phyloP scores from a whole-genome alignment of 2,113 vertebrate genomes.

The Corythaeola cristata region DNA sequence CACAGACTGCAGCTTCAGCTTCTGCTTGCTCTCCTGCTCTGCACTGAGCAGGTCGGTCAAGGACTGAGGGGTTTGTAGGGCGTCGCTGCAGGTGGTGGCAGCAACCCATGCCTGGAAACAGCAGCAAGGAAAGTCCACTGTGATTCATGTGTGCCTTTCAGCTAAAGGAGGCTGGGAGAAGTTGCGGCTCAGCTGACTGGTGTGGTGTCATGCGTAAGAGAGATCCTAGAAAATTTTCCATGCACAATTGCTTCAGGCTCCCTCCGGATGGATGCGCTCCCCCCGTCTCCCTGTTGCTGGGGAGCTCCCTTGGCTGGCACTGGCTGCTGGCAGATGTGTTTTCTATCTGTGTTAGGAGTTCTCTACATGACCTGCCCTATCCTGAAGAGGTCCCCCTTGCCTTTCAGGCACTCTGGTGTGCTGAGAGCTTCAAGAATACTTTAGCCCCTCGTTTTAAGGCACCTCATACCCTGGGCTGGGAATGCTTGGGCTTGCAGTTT shows the following conservation, averaged over 20 bases:
- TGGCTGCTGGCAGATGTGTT: conserved; percentile 22
- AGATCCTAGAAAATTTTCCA: conserved; percentile 36
- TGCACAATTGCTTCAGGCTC: not conserved
- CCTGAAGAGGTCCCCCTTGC: not conserved
- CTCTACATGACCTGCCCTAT: not conserved
- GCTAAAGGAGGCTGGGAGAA: conserved; percentile 14
- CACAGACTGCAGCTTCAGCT: not conserved
- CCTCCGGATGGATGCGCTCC: not conserved
- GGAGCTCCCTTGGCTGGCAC: not conserved
- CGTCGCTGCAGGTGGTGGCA: not conserved
- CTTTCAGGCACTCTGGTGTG: not conserved
- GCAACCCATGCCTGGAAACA: not conserved
- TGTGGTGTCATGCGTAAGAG: not conserved
- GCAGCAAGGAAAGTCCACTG: not conserved
- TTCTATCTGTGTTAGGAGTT: conserved; percentile 30
- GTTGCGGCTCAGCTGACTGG: not conserved
- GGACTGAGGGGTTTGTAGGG: not conserved
- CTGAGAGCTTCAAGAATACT: not conserved
- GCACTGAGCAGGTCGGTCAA: not conserved
- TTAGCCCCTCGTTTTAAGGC: not conserved
- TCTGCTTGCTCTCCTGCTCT: not conserved
- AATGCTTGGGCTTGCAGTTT: not conserved
- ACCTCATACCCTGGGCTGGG: not conserved
- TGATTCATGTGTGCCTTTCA: not conserved
- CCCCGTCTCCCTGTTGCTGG: not conserved